A percentile compares a stretch with the other conserved stretches of the same genome.
Conservation (phyloP, 64 coral and sea anemone genomes). For the Pocillopora damicornis region DNA sequence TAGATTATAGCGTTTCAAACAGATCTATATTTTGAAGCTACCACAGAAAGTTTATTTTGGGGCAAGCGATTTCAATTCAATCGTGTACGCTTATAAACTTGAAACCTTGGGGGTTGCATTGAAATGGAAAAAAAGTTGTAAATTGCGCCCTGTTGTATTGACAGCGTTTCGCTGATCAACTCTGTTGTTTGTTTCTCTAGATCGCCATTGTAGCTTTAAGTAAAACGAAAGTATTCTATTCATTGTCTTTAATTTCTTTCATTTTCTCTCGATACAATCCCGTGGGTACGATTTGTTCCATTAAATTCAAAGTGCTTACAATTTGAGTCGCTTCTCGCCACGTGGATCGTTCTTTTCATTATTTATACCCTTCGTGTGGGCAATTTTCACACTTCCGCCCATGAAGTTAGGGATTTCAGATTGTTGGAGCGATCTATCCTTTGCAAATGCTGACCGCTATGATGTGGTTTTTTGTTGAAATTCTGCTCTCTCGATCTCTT, state of each 20-base stretch:
- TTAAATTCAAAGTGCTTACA: neutral
- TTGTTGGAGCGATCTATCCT: neutral
- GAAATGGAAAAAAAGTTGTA: slow-evolving; percentile 9
- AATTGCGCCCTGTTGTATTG: slow-evolving; percentile 5
- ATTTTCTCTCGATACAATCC: neutral
- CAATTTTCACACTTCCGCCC: neutral
- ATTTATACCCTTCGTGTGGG: slow-evolving; percentile 29
- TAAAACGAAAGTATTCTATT: neutral
- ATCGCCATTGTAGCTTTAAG: neutral
- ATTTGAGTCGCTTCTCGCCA: slow-evolving; percentile 1
- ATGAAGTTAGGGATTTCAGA: neutral
- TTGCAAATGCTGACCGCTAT: neutral
- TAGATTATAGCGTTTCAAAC: neutral
- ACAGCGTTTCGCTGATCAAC: neutral
- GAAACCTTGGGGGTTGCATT: neutral
- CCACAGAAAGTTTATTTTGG: neutral
- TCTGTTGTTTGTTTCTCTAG: neutral
- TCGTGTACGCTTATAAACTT: neutral
- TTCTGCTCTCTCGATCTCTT: neutral
- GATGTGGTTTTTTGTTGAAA: neutral
- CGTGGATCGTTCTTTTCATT: slow-evolving; percentile 26
- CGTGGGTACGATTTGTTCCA: slow-evolving; percentile 12
- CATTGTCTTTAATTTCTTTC: neutral
- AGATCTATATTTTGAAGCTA: neutral
- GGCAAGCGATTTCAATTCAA: neutral